These are phyloP conservation scores for Oxyura jamaicensis DNA, from an alignment of 2,113 vertebrate genomes.

Conservation along the genomic window DNA sequence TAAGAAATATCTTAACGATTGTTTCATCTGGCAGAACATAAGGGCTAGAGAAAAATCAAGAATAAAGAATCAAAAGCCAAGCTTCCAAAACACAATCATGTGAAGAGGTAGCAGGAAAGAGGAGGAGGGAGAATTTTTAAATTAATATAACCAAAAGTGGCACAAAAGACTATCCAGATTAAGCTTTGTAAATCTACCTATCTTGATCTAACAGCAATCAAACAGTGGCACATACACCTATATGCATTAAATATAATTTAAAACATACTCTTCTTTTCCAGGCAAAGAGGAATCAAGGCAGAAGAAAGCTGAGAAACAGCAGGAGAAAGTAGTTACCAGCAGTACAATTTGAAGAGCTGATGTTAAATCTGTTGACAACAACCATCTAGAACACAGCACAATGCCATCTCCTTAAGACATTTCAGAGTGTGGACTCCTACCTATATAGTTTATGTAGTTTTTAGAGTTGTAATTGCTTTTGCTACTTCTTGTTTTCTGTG, in stretches of 20 bases:
- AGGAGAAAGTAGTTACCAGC: neutral
- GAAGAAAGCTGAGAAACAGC: neutral
- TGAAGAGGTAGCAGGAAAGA: neutral
- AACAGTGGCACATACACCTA: rapidly evolving
- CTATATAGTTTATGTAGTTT: neutral
- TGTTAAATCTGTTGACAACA: neutral
- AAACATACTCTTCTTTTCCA: neutral
- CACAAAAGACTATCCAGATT: neutral
- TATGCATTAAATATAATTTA: neutral
- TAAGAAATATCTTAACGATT: neutral
- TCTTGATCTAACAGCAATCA: neutral
- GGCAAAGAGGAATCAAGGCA: neutral
- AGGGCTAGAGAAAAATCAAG: neutral
- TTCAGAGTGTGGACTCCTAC: neutral
- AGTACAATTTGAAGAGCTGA: neutral
- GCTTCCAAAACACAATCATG: neutral
- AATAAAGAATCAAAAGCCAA: neutral
- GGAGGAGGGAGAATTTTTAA: neutral
- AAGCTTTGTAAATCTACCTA: neutral
- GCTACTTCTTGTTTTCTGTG: neutral
- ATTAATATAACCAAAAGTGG: neutral
- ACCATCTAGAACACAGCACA: neutral
- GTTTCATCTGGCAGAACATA: neutral
- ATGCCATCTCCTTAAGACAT: neutral
- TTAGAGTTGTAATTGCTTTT: neutral